Base-by-base conservation (phyloP, 2,888 invertebrate genomes). In the Melipona bicolor region DNA sequence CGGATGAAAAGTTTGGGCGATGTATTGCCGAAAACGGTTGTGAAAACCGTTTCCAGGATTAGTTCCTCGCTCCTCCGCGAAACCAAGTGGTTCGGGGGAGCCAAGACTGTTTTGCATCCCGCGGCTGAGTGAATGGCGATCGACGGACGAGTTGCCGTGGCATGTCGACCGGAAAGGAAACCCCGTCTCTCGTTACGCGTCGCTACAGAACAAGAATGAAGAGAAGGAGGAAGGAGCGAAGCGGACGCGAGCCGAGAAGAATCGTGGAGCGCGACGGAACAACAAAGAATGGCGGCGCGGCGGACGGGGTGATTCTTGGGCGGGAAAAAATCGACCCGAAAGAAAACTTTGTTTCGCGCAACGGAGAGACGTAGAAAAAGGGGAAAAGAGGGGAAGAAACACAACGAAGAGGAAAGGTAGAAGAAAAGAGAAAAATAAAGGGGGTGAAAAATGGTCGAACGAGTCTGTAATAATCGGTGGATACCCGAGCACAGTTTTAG, bases 111-210 rank as follows among this genome's bases (percentile, higher is more conserved):
- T 89, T 90, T 88, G 86, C 87, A 89, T 89, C 86, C 87, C 86
- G 61, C 75, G 15, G 36, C 21, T 32, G 70, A 86, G 75, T 86
- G 86, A 89, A 74, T 88, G 89, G 88, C 82, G 86, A 78, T 50
- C 78, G 74, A 70, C 87, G 82, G 74, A 72, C 85, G 78, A 11
- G 87, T 88, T 81, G 86, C 67, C 56, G 80, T 69, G 77, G 79
- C 68, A 72, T 86, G 69, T 88, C 86, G 86, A 89, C 89, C 91
- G 91, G 87, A 90, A 92, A 91, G 89, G 90, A 90, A 91, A 89
- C 88, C 89, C 87, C 91, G 91, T 91, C 87, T 91, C 90, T 92
- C 90, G 92, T 92, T 90, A 92, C 92, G 92, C 91, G 88, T 85
- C 88, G 90, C 89, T 91, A 88, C 86, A 81, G 88, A 86, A 72